phyloP scores from a whole-genome alignment of 2,113 vertebrate genomes.

The Cochlearius cochlearius region DNA sequence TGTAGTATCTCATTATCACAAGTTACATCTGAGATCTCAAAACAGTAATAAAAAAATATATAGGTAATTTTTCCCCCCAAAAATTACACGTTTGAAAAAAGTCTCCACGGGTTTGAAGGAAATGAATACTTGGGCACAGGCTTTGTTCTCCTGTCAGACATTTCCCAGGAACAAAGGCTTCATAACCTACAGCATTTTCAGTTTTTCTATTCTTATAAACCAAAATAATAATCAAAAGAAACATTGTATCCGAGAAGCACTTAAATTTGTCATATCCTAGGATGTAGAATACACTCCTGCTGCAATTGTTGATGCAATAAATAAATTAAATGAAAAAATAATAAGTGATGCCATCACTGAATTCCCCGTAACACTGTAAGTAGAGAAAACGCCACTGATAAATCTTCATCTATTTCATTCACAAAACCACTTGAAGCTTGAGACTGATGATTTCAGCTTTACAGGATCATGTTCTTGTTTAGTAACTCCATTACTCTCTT shows the following conservation, averaged over 20 bases:
- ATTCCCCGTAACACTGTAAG: not conserved
- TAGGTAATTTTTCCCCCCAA: not conserved
- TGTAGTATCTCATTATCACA: not conserved
- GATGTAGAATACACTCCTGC: not conserved
- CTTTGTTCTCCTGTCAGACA: slow-evolving; percentile 41
- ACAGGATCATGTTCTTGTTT: not conserved
- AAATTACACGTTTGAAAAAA: not conserved
- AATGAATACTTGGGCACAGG: not conserved
- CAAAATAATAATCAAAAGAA: slow-evolving; percentile 43
- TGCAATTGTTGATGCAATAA: slow-evolving; percentile 36
- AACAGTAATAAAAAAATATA: not conserved
- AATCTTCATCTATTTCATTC: not conserved
- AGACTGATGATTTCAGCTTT: not conserved
- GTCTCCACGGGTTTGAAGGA: not conserved
- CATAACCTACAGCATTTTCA: not conserved
- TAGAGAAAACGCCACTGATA: not conserved
- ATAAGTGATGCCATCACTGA: not conserved
- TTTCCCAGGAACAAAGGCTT: slow-evolving; percentile 30
- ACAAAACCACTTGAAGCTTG: not conserved
- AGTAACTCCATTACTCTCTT: not conserved
- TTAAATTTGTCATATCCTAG: not conserved
- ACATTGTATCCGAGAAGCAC: not conserved
- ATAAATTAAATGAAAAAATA: slow-evolving; percentile 25
- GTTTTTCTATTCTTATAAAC: not conserved
- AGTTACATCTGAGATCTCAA: not conserved